Evolutionary conservation across 2,113 vertebrate genomes (phyloP).

Genomic region (Geococcyx californianus): DNA sequence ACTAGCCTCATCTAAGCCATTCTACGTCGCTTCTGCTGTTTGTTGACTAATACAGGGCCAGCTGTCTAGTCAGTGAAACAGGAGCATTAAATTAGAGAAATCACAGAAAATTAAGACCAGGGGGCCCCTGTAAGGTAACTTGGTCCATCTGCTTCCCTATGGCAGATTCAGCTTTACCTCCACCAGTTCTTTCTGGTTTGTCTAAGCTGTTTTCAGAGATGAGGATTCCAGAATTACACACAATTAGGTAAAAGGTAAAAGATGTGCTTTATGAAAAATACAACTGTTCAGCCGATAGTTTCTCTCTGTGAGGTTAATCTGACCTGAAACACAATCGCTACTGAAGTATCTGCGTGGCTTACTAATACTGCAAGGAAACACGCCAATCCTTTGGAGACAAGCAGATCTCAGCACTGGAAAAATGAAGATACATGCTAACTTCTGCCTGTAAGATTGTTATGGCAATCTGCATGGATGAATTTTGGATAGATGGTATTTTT

Average conservation of each 20-base stretch:
- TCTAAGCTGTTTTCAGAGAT: not conserved
- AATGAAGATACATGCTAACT: not conserved
- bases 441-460: not conserved
- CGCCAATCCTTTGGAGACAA: rapidly evolving
- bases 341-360: not conserved
- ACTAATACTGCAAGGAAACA: not conserved
- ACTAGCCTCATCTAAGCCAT: not conserved
- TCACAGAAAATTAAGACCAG: not conserved
- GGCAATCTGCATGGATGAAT: not conserved
- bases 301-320: not conserved
- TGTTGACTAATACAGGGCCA: not conserved
- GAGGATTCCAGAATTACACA: not conserved
- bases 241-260: not conserved
- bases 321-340: not conserved
- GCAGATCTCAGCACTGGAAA: not conserved
- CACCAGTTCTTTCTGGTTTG: not conserved
- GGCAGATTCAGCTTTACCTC: not conserved
- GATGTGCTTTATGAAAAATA: not conserved
- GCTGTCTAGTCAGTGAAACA: not conserved
- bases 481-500: not conserved
- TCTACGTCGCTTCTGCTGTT: not conserved
- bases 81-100: not conserved
- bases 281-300: not conserved
- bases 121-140: not conserved
- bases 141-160: not conserved